Evolutionary conservation across 2,888 invertebrate species (phyloP).

Genomic region (Lycophotia porphyrea): DNA sequence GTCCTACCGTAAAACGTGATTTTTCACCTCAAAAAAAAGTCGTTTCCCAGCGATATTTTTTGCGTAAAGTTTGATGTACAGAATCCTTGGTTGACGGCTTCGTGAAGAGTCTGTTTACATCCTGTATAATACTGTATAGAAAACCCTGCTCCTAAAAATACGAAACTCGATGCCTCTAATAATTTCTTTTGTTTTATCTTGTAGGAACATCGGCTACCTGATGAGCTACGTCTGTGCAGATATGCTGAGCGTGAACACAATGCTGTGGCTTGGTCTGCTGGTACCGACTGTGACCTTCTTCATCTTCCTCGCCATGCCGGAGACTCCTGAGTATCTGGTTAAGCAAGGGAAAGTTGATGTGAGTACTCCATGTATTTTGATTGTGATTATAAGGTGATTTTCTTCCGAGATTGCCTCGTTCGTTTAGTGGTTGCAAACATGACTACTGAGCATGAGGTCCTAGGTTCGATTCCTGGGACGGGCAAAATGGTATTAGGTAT

Average conservation of each 20-base stretch:
- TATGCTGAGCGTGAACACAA: slow-evolving; percentile 76
- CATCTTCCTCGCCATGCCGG: slow-evolving; percentile 85
- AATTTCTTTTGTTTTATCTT: slow-evolving; percentile 31
- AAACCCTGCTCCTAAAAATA: background rate
- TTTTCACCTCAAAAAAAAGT: too few relatives aligned
- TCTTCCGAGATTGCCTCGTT: too few relatives aligned
- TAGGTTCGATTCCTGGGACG: too few relatives aligned
- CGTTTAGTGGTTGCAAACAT: too few relatives aligned
- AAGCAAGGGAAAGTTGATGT: slow-evolving; percentile 87
- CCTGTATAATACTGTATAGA: too few relatives aligned
- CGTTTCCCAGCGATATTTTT: too few relatives aligned
- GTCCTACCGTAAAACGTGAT: too few relatives aligned
- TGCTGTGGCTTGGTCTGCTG: slow-evolving; percentile 84
- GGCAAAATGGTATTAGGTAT: too few relatives aligned
- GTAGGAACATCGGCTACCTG: slow-evolving; percentile 86
- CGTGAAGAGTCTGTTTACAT: too few relatives aligned
- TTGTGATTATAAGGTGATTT: background rate
- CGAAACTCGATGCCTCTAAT: background rate
- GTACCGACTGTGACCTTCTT: slow-evolving; percentile 82
- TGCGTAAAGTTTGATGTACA: too few relatives aligned
- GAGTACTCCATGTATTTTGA: background rate
- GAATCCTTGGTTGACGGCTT: too few relatives aligned
- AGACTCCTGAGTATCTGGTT: slow-evolving; percentile 87
- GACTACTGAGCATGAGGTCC: too few relatives aligned
- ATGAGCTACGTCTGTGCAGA: slow-evolving; percentile 84